Evolutionary conservation across 2,113 vertebrate genomes (phyloP).

Genomic region (Bufo gargarizans): DNA sequence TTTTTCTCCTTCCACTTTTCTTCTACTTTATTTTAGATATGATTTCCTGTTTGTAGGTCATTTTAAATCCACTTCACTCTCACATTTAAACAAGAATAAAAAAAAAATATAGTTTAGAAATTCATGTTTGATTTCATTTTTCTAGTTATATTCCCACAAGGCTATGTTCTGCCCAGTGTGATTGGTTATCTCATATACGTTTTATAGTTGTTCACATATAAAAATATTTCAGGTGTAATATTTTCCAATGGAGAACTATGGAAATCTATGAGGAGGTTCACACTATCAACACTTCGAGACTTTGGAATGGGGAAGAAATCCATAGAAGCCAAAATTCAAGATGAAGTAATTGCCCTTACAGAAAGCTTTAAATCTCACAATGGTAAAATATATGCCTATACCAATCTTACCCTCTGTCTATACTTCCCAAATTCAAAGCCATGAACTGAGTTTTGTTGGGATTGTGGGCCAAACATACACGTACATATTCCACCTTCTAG

Average conservation of each 20-base stretch:
- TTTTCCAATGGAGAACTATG: slow-evolving; percentile 70
- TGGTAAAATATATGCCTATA: slow-evolving; percentile 59
- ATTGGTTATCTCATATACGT: background rate
- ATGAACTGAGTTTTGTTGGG: background rate
- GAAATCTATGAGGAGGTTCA: slow-evolving; percentile 72
- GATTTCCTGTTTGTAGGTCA: background rate
- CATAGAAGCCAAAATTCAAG: slow-evolving; percentile 67
- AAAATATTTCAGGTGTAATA: slow-evolving; percentile 63
- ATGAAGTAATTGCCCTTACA: slow-evolving; percentile 67
- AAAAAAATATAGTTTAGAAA: too few species aligned
- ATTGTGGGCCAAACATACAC: too few species aligned
- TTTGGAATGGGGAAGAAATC: slow-evolving; percentile 72
- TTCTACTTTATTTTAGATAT: background rate
- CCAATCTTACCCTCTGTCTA: background rate
- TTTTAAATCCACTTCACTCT: background rate
- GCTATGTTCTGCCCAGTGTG: too few species aligned
- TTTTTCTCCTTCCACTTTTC: background rate
- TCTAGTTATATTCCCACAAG: too few species aligned
- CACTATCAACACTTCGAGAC: slow-evolving; percentile 69
- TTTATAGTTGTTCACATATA: background rate
- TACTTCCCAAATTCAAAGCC: background rate
- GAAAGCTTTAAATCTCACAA: slow-evolving; percentile 65
- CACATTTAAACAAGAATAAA: too few species aligned
- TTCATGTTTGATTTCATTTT: too few species aligned
- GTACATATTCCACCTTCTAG: background rate